Evolutionary conservation across 2,888 invertebrate species (phyloP).

Genomic region (Eretmocerus hayati): DNA sequence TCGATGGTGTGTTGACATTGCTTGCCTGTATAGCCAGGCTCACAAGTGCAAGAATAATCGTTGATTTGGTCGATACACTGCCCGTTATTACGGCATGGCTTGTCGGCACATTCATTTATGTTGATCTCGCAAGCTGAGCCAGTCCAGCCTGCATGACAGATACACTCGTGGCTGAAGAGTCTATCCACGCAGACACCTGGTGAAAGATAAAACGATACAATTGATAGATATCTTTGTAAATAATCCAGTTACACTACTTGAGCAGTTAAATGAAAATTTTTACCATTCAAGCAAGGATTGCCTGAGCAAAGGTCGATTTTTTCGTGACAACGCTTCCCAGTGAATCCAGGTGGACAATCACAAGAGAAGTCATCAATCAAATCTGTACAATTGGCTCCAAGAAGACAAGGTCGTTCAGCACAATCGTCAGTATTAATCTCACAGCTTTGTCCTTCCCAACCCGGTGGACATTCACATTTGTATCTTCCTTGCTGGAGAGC

Average conservation of each 20-base stretch:
- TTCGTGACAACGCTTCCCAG: conserved; percentile 91
- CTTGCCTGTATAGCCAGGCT: conserved; percentile 90
- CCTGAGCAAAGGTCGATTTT: conserved; percentile 89
- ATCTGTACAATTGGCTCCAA: conserved; percentile 90
- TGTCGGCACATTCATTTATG: conserved; percentile 81
- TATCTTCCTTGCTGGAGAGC: conserved; percentile 87
- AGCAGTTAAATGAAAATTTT: not conserved
- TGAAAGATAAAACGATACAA: not conserved
- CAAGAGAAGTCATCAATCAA: conserved; percentile 91
- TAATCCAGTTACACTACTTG: not conserved
- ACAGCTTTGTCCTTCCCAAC: conserved; percentile 96
- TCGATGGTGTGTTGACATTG: conserved; percentile 89
- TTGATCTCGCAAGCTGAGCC: conserved; percentile 81
- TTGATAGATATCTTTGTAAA: not conserved
- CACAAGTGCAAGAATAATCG: conserved; percentile 81
- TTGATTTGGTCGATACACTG: conserved; percentile 82
- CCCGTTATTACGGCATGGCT: conserved; percentile 89
- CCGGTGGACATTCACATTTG: conserved; percentile 90
- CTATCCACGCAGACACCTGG: conserved; percentile 73
- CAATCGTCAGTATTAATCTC: conserved; percentile 92
- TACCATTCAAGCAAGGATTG: conserved; percentile 85
- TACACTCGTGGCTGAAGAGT: conserved; percentile 76
- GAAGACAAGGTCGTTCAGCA: conserved; percentile 81
- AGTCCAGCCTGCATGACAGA: conserved; percentile 90
- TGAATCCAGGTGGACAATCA: conserved; percentile 87